A percentile compares a stretch with the other conserved stretches of the same genome.
Evolutionary conservation across 2,113 vertebrate genomes (phyloP).

Genomic region (Hemiscyllium ocellatum): DNA sequence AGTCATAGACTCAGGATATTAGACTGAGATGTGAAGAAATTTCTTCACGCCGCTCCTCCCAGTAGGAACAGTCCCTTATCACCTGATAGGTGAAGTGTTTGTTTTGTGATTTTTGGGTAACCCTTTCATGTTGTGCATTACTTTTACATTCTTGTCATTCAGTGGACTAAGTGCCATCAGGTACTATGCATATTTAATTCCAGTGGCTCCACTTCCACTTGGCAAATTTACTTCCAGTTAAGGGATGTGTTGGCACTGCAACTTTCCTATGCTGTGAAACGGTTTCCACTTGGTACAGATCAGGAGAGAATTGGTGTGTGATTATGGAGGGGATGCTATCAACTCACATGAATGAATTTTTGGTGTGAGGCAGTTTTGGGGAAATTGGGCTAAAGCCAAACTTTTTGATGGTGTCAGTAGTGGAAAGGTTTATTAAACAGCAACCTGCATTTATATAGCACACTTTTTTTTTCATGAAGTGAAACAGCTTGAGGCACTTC

Average conservation of each 20-base stretch:
- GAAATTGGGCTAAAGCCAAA: neutral
- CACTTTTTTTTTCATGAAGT: too few species aligned
- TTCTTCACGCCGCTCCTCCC: too few species aligned
- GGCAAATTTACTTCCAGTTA: neutral
- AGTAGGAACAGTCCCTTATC: too few species aligned
- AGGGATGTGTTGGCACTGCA: neutral
- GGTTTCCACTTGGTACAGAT: neutral
- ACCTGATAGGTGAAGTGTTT: too few species aligned
- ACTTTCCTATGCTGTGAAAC: neutral
- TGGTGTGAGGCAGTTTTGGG: neutral
- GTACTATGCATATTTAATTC: neutral
- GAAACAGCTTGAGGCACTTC: too few species aligned
- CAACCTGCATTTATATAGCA: neutral
- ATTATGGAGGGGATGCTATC: neutral
- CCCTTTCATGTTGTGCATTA: neutral
- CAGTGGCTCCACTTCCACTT: neutral
- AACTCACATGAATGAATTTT: neutral
- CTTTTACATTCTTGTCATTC: neutral
- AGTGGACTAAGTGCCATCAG: neutral
- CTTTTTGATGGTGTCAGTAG: neutral
- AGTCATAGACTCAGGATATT: too few species aligned
- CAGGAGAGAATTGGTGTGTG: neutral
- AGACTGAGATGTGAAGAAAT: too few species aligned
- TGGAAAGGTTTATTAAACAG: neutral
- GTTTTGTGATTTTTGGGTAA: too few species aligned